A percentile compares a stretch with the other conserved stretches of the same genome.
phyloP scores from a whole-genome alignment of 2,113 vertebrate genomes.

The Puma concolor region DNA sequence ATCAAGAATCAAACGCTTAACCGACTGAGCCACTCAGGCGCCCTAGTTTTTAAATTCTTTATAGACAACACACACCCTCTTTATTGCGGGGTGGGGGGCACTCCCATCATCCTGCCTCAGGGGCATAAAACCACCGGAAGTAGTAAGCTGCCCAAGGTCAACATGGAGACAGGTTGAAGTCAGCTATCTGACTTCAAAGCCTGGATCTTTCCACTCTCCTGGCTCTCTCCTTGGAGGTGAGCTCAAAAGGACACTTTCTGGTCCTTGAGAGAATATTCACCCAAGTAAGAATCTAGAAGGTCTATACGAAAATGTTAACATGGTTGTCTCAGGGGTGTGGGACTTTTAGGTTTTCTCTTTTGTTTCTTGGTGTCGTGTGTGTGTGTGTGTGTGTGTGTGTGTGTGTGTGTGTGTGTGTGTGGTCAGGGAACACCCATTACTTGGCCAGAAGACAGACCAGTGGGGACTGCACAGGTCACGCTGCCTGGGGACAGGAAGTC shows the following conservation, averaged over 20 bases:
- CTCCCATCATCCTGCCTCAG: neutral
- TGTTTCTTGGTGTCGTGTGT: neutral
- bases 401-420: too few species aligned
- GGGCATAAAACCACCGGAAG: neutral
- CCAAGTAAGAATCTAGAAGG: neutral
- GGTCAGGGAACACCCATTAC: neutral
- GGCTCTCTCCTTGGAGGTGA: neutral
- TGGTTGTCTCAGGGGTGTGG: neutral
- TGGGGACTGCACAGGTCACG: neutral
- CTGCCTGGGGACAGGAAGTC: neutral
- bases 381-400: too few species aligned
- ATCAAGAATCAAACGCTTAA: too few species aligned
- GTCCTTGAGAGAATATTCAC: neutral
- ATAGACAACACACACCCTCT: neutral
- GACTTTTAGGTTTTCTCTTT: neutral
- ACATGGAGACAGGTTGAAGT: neutral
- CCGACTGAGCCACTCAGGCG: too few species aligned
- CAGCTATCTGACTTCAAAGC: neutral
- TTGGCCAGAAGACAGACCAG: neutral
- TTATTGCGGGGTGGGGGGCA: rapidly evolving
- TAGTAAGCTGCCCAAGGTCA: neutral
- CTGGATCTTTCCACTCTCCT: neutral
- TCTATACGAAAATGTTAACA: neutral
- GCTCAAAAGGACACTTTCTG: neutral
- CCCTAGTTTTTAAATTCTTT: neutral